Evolutionary conservation across 1,140 invertebrate species (phyloP).

Genomic region (Spodoptera litura): DNA sequence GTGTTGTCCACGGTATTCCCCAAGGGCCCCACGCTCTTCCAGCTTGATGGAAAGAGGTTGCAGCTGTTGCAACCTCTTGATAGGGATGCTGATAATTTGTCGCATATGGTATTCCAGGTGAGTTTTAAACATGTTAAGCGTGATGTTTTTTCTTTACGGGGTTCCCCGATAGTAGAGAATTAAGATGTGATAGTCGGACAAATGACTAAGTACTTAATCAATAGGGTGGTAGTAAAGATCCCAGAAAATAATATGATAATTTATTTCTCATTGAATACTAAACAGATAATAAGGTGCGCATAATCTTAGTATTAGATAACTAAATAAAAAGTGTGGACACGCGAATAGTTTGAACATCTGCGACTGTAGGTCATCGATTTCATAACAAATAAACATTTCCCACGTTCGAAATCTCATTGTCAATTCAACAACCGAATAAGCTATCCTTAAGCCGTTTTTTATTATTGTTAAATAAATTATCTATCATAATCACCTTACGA

Average conservation of each 20-base stretch:
- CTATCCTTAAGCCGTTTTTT: conserved; percentile 11
- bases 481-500: conserved; percentile 31
- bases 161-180: too few species aligned
- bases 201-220: too few species aligned
- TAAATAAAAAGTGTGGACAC: conserved; percentile 9
- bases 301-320: conserved; percentile 26
- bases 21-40: conserved; percentile 91
- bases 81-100: conserved; percentile 94
- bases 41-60: conserved; percentile 93
- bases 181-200: too few species aligned
- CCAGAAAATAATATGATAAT: too few species aligned
- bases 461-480: conserved; percentile 39
- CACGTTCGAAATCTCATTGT: conserved; percentile 33
- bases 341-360: not conserved
- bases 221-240: too few species aligned
- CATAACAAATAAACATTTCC: conserved; percentile 23
- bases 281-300: not conserved
- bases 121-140: conserved; percentile 37
- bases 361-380: not conserved
- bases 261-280: not conserved
- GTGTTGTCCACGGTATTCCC: conserved; percentile 92
- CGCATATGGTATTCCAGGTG: conserved; percentile 95
- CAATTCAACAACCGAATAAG: conserved; percentile 3
- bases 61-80: conserved; percentile 93
- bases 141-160: too few species aligned